phyloP scores from a whole-genome alignment of 1,140 invertebrate genomes.

The Pseudomyrmex cubaensis region DNA sequence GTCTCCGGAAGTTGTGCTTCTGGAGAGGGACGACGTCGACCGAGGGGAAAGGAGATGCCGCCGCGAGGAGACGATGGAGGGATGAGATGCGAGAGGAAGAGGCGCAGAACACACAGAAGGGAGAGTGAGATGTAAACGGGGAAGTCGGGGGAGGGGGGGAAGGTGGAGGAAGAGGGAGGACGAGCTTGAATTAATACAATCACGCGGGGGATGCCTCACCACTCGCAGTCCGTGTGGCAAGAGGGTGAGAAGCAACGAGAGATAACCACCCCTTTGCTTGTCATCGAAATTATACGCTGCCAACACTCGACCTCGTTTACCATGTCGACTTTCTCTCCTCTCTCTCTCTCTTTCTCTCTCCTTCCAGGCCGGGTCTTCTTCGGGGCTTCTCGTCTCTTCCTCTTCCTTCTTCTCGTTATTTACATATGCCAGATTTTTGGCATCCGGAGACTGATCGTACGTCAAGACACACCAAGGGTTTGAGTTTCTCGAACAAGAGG shows the following conservation, averaged over 20 bases:
- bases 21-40: constrained; percentile 71
- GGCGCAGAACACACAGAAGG: constrained; percentile 61
- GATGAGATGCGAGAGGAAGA: constrained; percentile 68
- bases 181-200: constrained; percentile 83
- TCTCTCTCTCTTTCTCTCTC: constrained; percentile 8
- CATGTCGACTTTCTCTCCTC: constrained; percentile 47
- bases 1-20: constrained; percentile 83
- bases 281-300: constrained; percentile 77
- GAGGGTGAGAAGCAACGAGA: constrained; percentile 61
- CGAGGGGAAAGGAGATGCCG: not conserved
- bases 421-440: constrained; percentile 34
- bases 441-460: constrained; percentile 32
- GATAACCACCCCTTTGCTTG: constrained; percentile 76
- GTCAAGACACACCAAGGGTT: constrained; percentile 18
- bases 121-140: not conserved
- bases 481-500: constrained; percentile 54
- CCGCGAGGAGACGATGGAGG: constrained; percentile 35
- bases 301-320: constrained; percentile 74
- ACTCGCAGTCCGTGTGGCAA: constrained; percentile 67
- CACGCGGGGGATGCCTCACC: constrained; percentile 68
- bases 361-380: not conserved
- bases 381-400: not conserved
- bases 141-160: constrained; percentile 42
- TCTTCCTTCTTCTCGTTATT: constrained; percentile 4
- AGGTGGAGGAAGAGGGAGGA: constrained; percentile 69